phyloP scores from a whole-genome alignment of 2,888 invertebrate species.

The Agrochola lota region DNA sequence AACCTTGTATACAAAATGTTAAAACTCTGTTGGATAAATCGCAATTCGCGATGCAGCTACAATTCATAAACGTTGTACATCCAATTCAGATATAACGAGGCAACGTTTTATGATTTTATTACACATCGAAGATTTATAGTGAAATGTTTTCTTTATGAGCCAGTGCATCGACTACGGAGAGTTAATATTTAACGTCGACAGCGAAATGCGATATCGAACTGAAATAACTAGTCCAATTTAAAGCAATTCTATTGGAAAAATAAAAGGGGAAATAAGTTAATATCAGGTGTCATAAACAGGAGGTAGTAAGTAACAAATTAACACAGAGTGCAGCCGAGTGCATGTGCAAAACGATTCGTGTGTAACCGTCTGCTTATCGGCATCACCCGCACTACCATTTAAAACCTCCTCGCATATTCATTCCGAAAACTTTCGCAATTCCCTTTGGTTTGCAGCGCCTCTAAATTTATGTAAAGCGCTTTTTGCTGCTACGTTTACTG shows the following conservation, averaged over 20 bases:
- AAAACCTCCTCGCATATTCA: slow-evolving; percentile 83
- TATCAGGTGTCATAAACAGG: slow-evolving; percentile 50
- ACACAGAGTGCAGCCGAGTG: slow-evolving; percentile 55
- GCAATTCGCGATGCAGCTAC: not conserved
- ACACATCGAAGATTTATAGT: slow-evolving; percentile 11
- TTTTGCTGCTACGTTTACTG: slow-evolving; percentile 66
- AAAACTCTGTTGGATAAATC: not conserved
- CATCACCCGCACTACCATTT: slow-evolving; percentile 63
- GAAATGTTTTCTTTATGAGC: slow-evolving; percentile 22
- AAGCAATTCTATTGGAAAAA: slow-evolving; percentile 29
- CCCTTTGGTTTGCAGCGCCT: slow-evolving; percentile 78
- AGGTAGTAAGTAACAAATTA: slow-evolving; percentile 61
- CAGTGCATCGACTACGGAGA: not conserved
- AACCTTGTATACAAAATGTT: not conserved
- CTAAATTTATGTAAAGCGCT: slow-evolving; percentile 77
- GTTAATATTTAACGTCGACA: slow-evolving; percentile 14
- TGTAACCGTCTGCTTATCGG: slow-evolving; percentile 66
- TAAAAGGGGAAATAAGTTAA: slow-evolving; percentile 31
- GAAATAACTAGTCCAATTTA: not conserved
- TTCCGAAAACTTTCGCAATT: slow-evolving; percentile 83
- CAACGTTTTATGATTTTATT: slow-evolving; percentile 16
- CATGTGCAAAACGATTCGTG: slow-evolving; percentile 52
- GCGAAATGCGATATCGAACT: slow-evolving; percentile 1
- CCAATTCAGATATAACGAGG: slow-evolving; percentile 6
- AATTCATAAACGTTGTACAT: slow-evolving; percentile 25